Percentiles rank a stretch among this genome's conserved stretches.
Conservation (phyloP, 1,140 invertebrate species). For the Drosophila lowei region DNA sequence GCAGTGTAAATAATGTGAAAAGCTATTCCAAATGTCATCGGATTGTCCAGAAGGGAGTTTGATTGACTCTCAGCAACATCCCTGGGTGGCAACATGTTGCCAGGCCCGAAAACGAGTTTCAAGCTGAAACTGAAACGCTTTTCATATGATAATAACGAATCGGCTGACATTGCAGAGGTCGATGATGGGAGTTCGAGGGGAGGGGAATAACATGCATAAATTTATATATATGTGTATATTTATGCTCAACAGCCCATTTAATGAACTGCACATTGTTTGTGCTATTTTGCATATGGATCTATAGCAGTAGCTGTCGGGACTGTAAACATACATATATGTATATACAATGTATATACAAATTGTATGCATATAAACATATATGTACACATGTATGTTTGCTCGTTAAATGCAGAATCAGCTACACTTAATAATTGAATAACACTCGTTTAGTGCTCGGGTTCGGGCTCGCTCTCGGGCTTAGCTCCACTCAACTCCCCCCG, state of each 20-base stretch:
- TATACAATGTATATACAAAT: not conserved
- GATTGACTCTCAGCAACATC: constrained; percentile 9
- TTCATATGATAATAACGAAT: constrained; percentile 41
- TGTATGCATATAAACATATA: not conserved
- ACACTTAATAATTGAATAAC: constrained; percentile 70
- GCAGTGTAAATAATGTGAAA: constrained; percentile 21
- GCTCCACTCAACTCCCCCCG: constrained; percentile 42
- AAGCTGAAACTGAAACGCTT: constrained; percentile 12
- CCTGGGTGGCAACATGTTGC: constrained; percentile 28
- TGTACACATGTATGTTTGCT: constrained; percentile 26
- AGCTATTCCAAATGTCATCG: constrained; percentile 8
- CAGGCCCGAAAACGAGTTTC: constrained; percentile 41
- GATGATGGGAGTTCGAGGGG: not conserved
- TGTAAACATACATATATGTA: not conserved
- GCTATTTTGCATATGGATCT: constrained; percentile 44
- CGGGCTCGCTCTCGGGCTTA: too few species aligned
- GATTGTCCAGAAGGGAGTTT: constrained; percentile 1
- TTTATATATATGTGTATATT: constrained; percentile 35
- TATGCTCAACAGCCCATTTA: constrained; percentile 60
- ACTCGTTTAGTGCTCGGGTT: constrained; percentile 15
- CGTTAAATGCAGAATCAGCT: constrained; percentile 73
- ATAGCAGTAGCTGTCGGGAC: constrained; percentile 8
- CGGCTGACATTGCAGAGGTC: constrained; percentile 55
- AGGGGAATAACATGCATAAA: constrained; percentile 63
- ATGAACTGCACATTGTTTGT: constrained; percentile 71